A percentile compares a stretch with the other conserved stretches of the same genome.
These are phyloP conservation scores for Aplysia californica DNA, from an alignment of 1,140 invertebrate genomes.

Conservation along the genomic window DNA sequence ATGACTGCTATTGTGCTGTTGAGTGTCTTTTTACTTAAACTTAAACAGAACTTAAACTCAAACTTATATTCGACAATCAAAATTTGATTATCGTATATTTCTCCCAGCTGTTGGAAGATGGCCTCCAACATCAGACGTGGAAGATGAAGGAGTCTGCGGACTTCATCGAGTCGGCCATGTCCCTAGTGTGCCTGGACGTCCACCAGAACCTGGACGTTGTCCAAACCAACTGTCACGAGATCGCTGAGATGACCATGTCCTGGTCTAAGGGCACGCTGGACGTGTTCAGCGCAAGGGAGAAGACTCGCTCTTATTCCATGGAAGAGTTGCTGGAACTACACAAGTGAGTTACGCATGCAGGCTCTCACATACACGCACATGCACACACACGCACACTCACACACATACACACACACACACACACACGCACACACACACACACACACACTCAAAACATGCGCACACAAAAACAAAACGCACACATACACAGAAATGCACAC, in stretches of 20 bases:
- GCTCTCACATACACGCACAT: no score
- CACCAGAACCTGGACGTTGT: conserved; percentile 64
- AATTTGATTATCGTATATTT: not conserved
- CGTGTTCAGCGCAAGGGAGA: conserved; percentile 53
- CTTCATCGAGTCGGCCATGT: conserved; percentile 65
- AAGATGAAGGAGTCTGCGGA: conserved; percentile 66
- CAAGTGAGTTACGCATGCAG: conserved; percentile 46
- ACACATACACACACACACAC: no score
- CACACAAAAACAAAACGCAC: no score
- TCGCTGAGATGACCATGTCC: conserved; percentile 57
- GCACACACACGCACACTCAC: no score
- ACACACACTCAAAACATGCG: no score
- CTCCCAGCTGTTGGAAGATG: conserved; percentile 59
- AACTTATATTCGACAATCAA: no score
- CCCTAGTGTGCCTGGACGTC: conserved; percentile 62
- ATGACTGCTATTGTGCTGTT: no score
- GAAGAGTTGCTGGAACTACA: conserved; percentile 63
- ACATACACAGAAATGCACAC: no score
- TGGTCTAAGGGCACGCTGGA: conserved; percentile 61
- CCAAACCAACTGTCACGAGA: conserved; percentile 64
- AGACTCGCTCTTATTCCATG: conserved; percentile 56
- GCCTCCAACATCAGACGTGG: conserved; percentile 63
- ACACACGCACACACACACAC: no score
- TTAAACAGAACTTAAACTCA: no score
- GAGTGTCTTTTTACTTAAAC: no score